These are phyloP conservation scores for Cecropterus lyciades DNA, from an alignment of 1,140 invertebrate species.

Conservation along the genomic window DNA sequence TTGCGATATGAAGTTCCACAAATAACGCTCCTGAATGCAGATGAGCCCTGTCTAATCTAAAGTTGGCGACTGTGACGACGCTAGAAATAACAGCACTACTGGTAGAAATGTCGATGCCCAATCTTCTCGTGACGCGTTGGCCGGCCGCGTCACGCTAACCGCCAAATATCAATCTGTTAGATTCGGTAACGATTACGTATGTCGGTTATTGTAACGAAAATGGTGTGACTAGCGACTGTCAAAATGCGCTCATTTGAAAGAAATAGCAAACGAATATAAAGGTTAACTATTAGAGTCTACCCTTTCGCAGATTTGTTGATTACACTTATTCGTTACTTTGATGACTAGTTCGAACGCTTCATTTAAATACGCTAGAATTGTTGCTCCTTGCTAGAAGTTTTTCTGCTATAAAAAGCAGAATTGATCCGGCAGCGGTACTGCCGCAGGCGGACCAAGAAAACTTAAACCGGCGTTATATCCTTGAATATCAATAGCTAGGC, in stretches of 20 bases:
- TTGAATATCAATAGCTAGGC: slow-evolving; percentile 24
- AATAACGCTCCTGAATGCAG: slow-evolving; percentile 67
- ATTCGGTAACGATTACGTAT: slow-evolving; percentile 26
- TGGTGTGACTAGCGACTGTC: too few relatives aligned
- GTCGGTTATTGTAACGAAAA: neutral
- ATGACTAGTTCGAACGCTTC: too few relatives aligned
- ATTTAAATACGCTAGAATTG: too few relatives aligned
- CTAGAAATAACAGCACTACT: slow-evolving; percentile 71
- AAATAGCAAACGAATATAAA: too few relatives aligned
- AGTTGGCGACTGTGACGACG: slow-evolving; percentile 63
- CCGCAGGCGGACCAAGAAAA: neutral
- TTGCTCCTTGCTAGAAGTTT: too few relatives aligned
- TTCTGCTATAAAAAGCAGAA: too few relatives aligned
- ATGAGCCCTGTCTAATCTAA: slow-evolving; percentile 73
- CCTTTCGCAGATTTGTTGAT: too few relatives aligned
- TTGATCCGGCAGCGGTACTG: neutral
- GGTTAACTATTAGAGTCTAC: too few relatives aligned
- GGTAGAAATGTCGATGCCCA: slow-evolving; percentile 68
- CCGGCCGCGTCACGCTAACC: slow-evolving; percentile 20
- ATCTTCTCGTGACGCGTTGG: slow-evolving; percentile 46
- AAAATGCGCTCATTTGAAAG: too few relatives aligned
- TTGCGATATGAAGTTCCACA: slow-evolving; percentile 62
- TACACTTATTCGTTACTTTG: too few relatives aligned
- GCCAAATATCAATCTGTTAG: slow-evolving; percentile 8
- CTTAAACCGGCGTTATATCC: neutral